These are phyloP conservation scores for Pseudomyrmex gracilis DNA, from an alignment of 1,140 invertebrate species.

Conservation along the genomic window DNA sequence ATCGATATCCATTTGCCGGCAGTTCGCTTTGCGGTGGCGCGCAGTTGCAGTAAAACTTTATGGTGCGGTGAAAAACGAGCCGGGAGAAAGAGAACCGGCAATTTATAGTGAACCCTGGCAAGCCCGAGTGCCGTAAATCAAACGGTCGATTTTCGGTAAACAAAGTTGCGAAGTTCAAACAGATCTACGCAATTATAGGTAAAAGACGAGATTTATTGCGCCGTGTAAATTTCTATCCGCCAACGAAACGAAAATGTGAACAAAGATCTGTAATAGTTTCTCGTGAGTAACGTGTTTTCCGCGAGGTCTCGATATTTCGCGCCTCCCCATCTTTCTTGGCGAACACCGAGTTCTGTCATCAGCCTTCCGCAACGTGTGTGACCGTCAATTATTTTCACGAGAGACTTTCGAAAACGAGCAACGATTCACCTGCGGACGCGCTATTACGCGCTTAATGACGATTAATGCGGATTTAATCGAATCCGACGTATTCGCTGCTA, in stretches of 20 bases:
- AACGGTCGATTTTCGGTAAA: slow-evolving; percentile 36
- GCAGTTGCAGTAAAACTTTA: slow-evolving; percentile 51
- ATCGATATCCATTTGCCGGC: slow-evolving; percentile 35
- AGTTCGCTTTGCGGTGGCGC: background rate
- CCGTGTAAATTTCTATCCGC: background rate
- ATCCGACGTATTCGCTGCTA: slow-evolving; percentile 69
- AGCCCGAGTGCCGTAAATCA: slow-evolving; percentile 30
- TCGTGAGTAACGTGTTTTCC: background rate
- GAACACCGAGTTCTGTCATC: background rate
- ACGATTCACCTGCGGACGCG: slow-evolving; percentile 2
- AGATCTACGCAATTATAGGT: slow-evolving; percentile 7
- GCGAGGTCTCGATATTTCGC: background rate
- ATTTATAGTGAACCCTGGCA: slow-evolving; percentile 19
- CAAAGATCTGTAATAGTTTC: background rate
- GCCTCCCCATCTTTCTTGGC: background rate
- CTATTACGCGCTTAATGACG: slow-evolving; percentile 42
- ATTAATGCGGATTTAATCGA: slow-evolving; percentile 66
- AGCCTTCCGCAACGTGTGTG: background rate
- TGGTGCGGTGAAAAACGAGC: slow-evolving; percentile 35
- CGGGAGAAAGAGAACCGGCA: slow-evolving; percentile 23
- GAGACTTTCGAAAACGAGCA: slow-evolving; percentile 14
- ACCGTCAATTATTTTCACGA: slow-evolving; percentile 20
- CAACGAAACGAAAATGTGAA: slow-evolving; percentile 1
- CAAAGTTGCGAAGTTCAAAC: slow-evolving; percentile 37
- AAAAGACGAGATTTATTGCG: slow-evolving; percentile 15